Base-by-base conservation (phyloP, 2,888 invertebrate genomes). In the Cosmopolites sordidus region DNA sequence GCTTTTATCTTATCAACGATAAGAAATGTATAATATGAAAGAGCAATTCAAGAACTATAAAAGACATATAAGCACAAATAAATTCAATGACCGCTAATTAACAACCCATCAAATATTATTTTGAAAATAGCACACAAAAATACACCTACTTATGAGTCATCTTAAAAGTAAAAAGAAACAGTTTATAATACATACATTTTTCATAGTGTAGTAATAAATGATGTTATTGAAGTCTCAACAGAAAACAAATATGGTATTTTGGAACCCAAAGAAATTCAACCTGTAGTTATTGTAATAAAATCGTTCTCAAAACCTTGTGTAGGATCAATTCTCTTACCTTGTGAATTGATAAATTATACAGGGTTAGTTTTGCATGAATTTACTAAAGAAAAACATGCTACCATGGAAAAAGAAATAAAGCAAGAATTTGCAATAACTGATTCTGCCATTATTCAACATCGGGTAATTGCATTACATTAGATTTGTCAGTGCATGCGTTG, bases 361-460 rank as follows among this genome's bases (percentile, higher is more conserved):
- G 56, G 73, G 54, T 66, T 69, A 44, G 63, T 70, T 41, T 30
- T 59, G n/a, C 69, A 73, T 54, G 64, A 69, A 56, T 69, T 69
- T 57, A 68, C 69, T n/a, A 18, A 68, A n/a, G 53, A 63, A 2
- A 55, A 64, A 22, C 60, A 68, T 37, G 41, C 43, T 16, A 16
- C 40, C 30, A 39, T 54, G 4, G 22, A 51, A 68, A 48, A 39
- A 37, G 61, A 69, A 62, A 56, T 71, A 40, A 58, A 69, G 29
- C 66, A 66, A 17, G 67, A 74, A 47, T 76, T 76, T 60, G 67
- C 61, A 5, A 72, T 76, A 16, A 75, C 71, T 1, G 75, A 67
- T 68, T 51, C 9, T n/a, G 14, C 42, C 2, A 15, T 16, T 16
- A 22, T 40, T 18, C 2, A 37, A 5, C 15, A 16, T 8, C 3